Evolutionary conservation across 1,140 invertebrate genomes (phyloP).

Genomic region (Drosophila triauraria): DNA sequence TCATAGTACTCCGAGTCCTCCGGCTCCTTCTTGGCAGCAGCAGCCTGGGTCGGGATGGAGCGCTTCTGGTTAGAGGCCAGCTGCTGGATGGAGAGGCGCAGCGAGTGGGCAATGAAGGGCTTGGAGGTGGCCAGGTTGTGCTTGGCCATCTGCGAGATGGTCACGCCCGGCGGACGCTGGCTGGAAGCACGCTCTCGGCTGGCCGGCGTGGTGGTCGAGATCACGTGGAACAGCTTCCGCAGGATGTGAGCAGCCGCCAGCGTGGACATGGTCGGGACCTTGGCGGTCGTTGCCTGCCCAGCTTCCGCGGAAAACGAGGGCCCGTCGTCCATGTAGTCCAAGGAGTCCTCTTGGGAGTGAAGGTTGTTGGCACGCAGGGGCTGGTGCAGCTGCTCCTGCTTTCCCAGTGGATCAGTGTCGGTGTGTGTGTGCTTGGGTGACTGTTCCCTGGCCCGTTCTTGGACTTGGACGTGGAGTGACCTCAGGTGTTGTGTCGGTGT

Average conservation of each 20-base stretch:
- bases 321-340: constrained; percentile 62
- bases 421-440: constrained; percentile 19
- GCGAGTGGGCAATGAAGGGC: constrained; percentile 58
- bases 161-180: constrained; percentile 20
- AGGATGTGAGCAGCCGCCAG: constrained; percentile 55
- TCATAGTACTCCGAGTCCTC: constrained; percentile 59
- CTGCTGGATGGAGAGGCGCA: constrained; percentile 61
- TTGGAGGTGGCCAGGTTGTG: constrained; percentile 69
- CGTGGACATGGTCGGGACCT: constrained; percentile 44
- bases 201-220: constrained; percentile 49
- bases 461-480: constrained; percentile 1
- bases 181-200: constrained; percentile 1
- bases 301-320: neutral
- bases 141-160: constrained; percentile 58
- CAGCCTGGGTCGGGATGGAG: neutral
- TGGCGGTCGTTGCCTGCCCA: constrained; percentile 19
- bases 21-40: constrained; percentile 11
- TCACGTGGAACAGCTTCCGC: constrained; percentile 49
- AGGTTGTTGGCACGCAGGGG: constrained; percentile 24
- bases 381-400: constrained; percentile 14
- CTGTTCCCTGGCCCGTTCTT: constrained; percentile 4
- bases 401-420: constrained; percentile 15
- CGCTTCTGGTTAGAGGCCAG: constrained; percentile 41
- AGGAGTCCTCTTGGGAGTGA: constrained; percentile 27
- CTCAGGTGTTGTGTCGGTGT: constrained; percentile 45